These are phyloP conservation scores for Zaprionus davidi DNA, from an alignment of 1,140 invertebrate species.

Conservation along the genomic window DNA sequence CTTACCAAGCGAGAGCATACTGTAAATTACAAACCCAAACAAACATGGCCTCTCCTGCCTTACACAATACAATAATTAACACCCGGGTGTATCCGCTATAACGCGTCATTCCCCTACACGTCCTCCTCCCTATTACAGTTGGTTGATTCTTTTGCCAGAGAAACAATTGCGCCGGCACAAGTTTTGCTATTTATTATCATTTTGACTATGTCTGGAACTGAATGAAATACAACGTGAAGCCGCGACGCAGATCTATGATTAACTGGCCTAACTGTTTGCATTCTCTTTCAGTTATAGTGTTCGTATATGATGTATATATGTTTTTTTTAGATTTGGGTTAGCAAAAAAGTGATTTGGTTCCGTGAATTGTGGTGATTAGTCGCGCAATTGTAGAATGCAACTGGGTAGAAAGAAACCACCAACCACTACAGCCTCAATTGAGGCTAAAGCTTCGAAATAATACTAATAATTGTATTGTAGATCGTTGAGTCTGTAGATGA, in stretches of 20 bases:
- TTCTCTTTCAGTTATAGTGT: constrained; percentile 32
- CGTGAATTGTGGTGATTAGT: constrained; percentile 45
- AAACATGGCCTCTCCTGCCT: constrained; percentile 17
- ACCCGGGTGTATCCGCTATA: constrained; percentile 38
- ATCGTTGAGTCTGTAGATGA: constrained; percentile 3
- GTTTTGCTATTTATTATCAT: constrained; percentile 64
- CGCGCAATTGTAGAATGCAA: constrained; percentile 11
- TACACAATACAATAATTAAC: constrained; percentile 43
- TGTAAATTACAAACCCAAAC: constrained; percentile 32
- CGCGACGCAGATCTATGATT: constrained; percentile 33
- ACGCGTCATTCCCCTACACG: constrained; percentile 17
- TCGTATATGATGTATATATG: background rate
- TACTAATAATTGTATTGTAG: constrained; percentile 31
- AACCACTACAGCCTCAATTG: constrained; percentile 26
- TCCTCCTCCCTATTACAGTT: constrained; percentile 45
- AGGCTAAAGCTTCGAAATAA: constrained; percentile 23
- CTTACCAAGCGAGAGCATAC: constrained; percentile 12
- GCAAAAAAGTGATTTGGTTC: constrained; percentile 29
- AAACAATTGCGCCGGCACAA: constrained; percentile 20
- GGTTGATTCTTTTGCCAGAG: constrained; percentile 51
- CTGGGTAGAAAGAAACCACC: constrained; percentile 26
- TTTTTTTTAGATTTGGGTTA: constrained; percentile 59
- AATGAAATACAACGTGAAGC: constrained; percentile 10
- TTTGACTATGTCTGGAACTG: constrained; percentile 43
- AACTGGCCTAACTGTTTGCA: constrained; percentile 49